Percentiles rank a stretch among this genome's conserved stretches.
These are phyloP conservation scores for Atherinomorus stipes DNA, from an alignment of 2,113 vertebrate species.

Conservation along the genomic window DNA sequence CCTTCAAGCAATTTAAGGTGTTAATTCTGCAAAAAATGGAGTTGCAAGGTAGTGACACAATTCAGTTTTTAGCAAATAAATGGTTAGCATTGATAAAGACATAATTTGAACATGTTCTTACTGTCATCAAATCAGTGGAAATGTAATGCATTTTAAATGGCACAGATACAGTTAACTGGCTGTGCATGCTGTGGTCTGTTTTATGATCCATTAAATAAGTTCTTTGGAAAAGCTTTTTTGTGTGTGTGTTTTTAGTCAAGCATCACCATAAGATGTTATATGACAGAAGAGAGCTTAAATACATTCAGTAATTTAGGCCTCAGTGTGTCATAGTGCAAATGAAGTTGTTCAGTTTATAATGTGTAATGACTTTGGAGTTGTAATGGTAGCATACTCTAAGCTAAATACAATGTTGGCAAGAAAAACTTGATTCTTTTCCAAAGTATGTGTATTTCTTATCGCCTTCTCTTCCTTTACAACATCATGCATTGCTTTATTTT, in stretches of 20 bases:
- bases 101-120: slow-evolving; percentile 1
- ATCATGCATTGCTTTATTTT: too few species aligned
- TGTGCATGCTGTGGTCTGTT: background rate
- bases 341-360: background rate
- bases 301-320: background rate
- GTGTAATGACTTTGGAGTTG: too few species aligned
- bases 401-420: background rate
- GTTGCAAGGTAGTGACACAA: background rate
- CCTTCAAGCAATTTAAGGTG: background rate
- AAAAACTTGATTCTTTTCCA: too few species aligned
- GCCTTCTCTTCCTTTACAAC: background rate
- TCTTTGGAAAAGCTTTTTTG: background rate
- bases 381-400: background rate
- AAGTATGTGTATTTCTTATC: background rate
- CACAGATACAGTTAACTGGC: slow-evolving; percentile 2
- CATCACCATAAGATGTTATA: background rate
- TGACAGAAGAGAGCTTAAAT: background rate
- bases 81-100: slow-evolving; percentile 12
- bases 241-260: background rate
- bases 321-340: background rate
- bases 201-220: slow-evolving; percentile 8
- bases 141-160: background rate
- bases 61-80: background rate
- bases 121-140: background rate
- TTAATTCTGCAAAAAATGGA: background rate